These are phyloP conservation scores for Heliconius nattereri DNA, from an alignment of 1,140 invertebrate genomes.

Conservation along the genomic window DNA sequence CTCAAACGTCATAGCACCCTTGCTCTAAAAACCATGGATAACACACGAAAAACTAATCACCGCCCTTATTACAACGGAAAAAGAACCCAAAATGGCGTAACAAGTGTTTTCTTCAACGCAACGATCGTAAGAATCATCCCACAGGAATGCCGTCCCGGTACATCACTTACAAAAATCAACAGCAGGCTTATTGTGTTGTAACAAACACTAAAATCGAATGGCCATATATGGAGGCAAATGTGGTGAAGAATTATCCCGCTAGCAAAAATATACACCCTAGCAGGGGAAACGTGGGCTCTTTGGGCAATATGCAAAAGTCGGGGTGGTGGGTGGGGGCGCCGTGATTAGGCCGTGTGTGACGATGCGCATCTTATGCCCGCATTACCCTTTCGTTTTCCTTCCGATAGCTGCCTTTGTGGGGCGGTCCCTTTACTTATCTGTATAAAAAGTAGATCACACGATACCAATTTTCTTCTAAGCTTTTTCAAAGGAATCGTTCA, in stretches of 20 bases:
- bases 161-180: conserved; percentile 50
- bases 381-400: conserved; percentile 80
- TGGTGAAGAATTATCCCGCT: conserved; percentile 58
- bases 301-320: conserved; percentile 78
- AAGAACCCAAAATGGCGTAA: conserved; percentile 34
- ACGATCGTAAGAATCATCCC: conserved; percentile 42
- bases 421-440: conserved; percentile 66
- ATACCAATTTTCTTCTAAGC: conserved; percentile 68
- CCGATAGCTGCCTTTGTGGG: conserved; percentile 76
- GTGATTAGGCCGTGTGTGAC: conserved; percentile 79
- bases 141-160: conserved; percentile 43
- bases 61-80: background rate
- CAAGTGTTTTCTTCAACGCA: conserved; percentile 25
- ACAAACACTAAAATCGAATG: conserved; percentile 52
- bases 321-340: conserved; percentile 54
- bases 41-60: conserved; percentile 33
- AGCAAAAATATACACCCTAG: conserved; percentile 62
- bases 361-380: conserved; percentile 79
- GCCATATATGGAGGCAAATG: conserved; percentile 45
- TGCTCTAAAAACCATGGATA: conserved; percentile 46
- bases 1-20: conserved; percentile 74
- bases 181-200: conserved; percentile 43
- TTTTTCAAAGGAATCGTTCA: conserved; percentile 51
- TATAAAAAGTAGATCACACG: conserved; percentile 68
- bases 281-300: conserved; percentile 66